phyloP scores from a whole-genome alignment of 2,113 vertebrate species.

The Charadrius vociferus region DNA sequence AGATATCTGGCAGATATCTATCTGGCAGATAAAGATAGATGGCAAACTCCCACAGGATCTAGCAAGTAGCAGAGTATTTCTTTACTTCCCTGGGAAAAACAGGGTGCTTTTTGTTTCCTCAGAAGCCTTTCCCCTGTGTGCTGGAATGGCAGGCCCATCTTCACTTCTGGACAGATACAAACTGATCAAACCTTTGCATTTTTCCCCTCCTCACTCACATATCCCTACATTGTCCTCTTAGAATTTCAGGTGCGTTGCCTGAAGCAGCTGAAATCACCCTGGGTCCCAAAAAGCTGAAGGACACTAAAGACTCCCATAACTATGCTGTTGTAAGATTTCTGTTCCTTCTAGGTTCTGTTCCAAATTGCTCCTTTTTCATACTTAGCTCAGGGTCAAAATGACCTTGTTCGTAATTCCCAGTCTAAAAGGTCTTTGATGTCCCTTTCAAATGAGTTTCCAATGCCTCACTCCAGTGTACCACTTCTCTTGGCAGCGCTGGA shows the following conservation, averaged over 20 bases:
- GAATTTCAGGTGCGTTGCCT: background rate
- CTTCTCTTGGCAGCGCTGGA: slow-evolving; percentile 85
- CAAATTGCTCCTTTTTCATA: background rate
- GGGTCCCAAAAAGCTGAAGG: background rate
- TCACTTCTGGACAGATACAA: background rate
- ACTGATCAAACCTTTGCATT: background rate
- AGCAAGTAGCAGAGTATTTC: background rate
- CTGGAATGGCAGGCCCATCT: background rate
- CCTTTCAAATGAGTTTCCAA: background rate
- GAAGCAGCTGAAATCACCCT: background rate
- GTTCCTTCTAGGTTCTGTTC: background rate
- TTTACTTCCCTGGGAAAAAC: background rate
- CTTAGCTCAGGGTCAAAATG: background rate
- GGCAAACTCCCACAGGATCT: background rate
- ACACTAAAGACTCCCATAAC: background rate
- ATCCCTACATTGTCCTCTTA: background rate
- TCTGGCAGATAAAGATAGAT: background rate
- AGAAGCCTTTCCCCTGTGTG: background rate
- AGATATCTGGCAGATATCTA: background rate
- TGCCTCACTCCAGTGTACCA: background rate
- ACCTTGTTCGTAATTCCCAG: background rate
- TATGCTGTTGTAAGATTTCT: background rate
- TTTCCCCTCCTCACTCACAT: background rate
- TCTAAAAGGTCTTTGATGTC: background rate
- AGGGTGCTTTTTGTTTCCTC: background rate